Evolutionary conservation across 2,888 invertebrate genomes (phyloP), one percentile per base, ranked within the genome.

Genomic region (Bibio marci): DNA sequence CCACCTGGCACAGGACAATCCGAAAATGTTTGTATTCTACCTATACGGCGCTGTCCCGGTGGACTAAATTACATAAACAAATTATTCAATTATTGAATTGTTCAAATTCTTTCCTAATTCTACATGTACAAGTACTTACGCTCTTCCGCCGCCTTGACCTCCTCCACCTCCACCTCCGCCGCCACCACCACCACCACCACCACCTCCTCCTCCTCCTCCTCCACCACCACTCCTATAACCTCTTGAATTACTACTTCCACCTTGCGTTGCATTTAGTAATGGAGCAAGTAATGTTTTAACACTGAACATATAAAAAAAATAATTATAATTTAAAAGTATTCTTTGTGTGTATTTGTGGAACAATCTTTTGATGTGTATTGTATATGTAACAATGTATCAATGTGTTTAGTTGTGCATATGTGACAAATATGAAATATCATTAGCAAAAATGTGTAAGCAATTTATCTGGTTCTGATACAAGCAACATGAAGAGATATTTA

Each of bases 1-100:
- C 43, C 43, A 6, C 43, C 43, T 13, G 43, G 41, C 25, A 39
- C 39, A n/a, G 31, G 32, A n/a, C 37, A 39, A 26, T 43, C 43
- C 1, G 43, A 25, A 6, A 43, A 27, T 8, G 37, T 41, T 19
- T 34, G 15, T 34, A 43, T 41, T 15, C 43, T 18, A 4, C 43
- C 43, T 13, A 43, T 41, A 26, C 39, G n/a, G 28, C 39, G 11
- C 7, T 28, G 31, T 8, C 27, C 17, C 2, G 32, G 41, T 27
- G 37, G 38, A 18, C 38, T 34, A 27, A 2, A 22, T 14, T 15
- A 26, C 30, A 31, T 14, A 12, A 28, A 28, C 14, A 4, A 27
- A 10, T 13, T 13, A 31, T 14, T 4, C 8, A 13, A 13, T 13
- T 14, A 31, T 14, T 14, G 6, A 31, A 31, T 15, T 6, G 11